phyloP scores from a whole-genome alignment of 2,888 invertebrate species.

The Sipha maydis region DNA sequence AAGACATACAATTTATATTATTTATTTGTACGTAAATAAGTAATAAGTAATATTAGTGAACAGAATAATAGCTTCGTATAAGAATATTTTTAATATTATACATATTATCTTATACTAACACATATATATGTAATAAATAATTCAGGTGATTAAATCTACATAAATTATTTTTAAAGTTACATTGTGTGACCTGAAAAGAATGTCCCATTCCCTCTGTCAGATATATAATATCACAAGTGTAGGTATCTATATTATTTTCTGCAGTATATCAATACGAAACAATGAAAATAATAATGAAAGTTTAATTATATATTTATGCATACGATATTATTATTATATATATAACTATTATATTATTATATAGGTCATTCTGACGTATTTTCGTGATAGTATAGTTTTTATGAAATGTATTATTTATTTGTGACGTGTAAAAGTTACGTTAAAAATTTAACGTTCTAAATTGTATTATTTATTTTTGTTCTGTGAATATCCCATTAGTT shows the following conservation, averaged over 20 bases:
- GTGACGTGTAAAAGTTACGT: neutral
- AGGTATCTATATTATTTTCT: slow-evolving; percentile 25
- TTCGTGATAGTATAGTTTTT: neutral
- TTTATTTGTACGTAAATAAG: no score
- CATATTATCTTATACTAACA: neutral
- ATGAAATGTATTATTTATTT: slow-evolving; percentile 23
- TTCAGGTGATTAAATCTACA: slow-evolving; percentile 21
- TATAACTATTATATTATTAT: slow-evolving; percentile 1
- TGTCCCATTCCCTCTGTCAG: neutral
- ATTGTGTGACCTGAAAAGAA: slow-evolving; percentile 11
- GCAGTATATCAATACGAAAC: slow-evolving; percentile 21
- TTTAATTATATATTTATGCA: slow-evolving; percentile 44
- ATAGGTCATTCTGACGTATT: slow-evolving; percentile 35
- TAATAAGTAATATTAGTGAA: no score
- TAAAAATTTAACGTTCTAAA: slow-evolving; percentile 1
- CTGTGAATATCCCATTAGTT: neutral
- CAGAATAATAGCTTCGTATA: neutral
- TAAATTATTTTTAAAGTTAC: slow-evolving; percentile 35
- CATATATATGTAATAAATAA: slow-evolving; percentile 1
- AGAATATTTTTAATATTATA: neutral
- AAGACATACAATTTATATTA: no score
- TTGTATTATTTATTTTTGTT: neutral
- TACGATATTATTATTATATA: slow-evolving; percentile 1
- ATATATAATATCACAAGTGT: neutral
- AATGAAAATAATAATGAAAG: slow-evolving; percentile 52